Evolutionary conservation across 2,888 invertebrate species (phyloP), one percentile per base, ranked within the genome.

Genomic region (Artemia sinica): DNA sequence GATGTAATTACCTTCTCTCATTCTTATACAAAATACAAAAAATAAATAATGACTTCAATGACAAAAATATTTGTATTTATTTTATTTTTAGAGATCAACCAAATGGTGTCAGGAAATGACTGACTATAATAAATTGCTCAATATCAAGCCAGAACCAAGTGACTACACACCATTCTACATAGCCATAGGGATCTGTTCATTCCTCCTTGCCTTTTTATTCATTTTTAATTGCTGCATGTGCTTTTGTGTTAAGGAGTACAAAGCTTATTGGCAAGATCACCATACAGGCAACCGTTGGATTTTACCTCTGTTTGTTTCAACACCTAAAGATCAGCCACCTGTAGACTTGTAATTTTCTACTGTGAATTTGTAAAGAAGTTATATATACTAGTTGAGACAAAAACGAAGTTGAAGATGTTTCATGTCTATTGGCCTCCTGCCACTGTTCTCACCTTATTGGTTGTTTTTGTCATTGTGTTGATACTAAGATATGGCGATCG

Each of bases 131-230:
- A 70, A 68, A 18, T 52, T 65, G 11, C 68, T 50, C 66, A 70
- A 68, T 66, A 70, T 68, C 13, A 49, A 70, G 18, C 49, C 41
- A 10, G 51, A 66, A 50, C 65, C 68, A 11, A 67, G 88, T 71
- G 86, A 91, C 78, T 91, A 86, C 76, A 86, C 87, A n/a, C 84
- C 86, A 66, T 91, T 92, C 80, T 91, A 91, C 81, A 84, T 88
- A 73, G 83, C 85, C 18, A 86, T 91, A 72, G 84, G 86, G 49
- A 83, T 91, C 76, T 87, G 88, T 77, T 83, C 89, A 8, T 80
- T 89, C 58, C 77, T 91, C 73, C 83, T 85, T 69, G 82, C 84
- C 11, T 80, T 84, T 41, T 79, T 92, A 71, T 81, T 91, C 71
- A 81, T 88, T 72, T 76, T 91, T 71, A 91, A 91, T 78, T 80